Evolutionary conservation across 1,140 invertebrate genomes (phyloP).

Genomic region (Chironomus striatipennis): DNA sequence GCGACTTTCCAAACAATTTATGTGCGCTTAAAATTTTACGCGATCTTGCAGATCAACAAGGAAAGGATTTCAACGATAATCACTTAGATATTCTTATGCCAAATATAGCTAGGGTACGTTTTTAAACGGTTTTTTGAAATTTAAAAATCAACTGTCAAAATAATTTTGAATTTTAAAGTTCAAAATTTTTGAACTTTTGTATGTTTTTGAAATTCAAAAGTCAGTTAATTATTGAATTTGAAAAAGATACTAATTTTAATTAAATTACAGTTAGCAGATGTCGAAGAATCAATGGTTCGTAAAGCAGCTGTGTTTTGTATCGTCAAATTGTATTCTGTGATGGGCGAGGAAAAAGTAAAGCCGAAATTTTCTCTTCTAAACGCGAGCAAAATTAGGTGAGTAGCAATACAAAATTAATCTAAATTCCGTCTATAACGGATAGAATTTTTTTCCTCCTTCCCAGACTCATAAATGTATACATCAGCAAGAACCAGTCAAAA

Average conservation of each 20-base stretch:
- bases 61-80: conserved; percentile 58
- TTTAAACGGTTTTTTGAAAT: not conserved
- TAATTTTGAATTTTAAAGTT: conserved; percentile 25
- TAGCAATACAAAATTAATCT: not conserved
- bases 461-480: conserved; percentile 27
- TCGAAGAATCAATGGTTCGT: conserved; percentile 78
- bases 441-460: not conserved
- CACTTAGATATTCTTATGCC: conserved; percentile 74
- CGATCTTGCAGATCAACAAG: conserved; percentile 67
- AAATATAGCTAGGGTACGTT: conserved; percentile 67
- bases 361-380: conserved; percentile 69
- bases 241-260: conserved; percentile 30
- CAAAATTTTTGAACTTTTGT: conserved; percentile 28
- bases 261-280: conserved; percentile 61
- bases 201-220: too few relatives aligned
- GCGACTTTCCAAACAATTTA: conserved; percentile 75
- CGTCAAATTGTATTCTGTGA: conserved; percentile 78
- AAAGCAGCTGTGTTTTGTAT: conserved; percentile 94
- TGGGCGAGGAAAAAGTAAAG: conserved; percentile 73
- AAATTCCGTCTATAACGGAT: not conserved
- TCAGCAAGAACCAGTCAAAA: conserved; percentile 21
- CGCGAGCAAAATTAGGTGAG: conserved; percentile 62
- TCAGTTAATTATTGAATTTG: too few relatives aligned
- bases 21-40: conserved; percentile 90
- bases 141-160: not conserved